Percentiles rank a stretch among this genome's conserved stretches.
Evolutionary conservation across 1,140 invertebrate genomes (phyloP).

Genomic region (Cotesia vestalis): DNA sequence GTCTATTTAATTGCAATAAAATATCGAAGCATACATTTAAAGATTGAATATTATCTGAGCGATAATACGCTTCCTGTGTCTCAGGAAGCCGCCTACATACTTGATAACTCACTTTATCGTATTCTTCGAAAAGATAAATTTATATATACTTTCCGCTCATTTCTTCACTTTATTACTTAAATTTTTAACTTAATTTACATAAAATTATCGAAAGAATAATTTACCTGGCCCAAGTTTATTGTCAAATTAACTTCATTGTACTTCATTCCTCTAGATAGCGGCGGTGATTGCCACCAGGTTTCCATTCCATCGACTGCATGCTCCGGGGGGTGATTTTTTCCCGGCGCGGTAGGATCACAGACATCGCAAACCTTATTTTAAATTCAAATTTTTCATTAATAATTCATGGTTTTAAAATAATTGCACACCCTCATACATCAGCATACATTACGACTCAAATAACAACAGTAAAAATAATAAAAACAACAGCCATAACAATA

Average conservation of each 20-base stretch:
- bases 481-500: no score
- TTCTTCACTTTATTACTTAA: constrained; percentile 8
- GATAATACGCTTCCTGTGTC: constrained; percentile 29
- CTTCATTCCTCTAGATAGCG: constrained; percentile 94
- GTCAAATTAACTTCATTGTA: constrained; percentile 98
- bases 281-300: constrained; percentile 97
- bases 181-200: no score
- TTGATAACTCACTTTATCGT: constrained; percentile 40
- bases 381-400: neutral
- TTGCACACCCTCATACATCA: neutral
- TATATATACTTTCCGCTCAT: neutral
- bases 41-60: constrained; percentile 17
- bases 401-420: constrained; percentile 24
- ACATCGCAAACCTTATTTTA: constrained; percentile 86
- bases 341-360: constrained; percentile 80
- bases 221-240: constrained; percentile 95
- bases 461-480: constrained; percentile 5
- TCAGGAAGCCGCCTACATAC: constrained; percentile 50
- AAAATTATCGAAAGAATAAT: constrained; percentile 31
- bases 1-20: no score
- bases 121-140: constrained; percentile 22
- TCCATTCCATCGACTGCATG: constrained; percentile 95
- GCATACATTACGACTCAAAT: constrained; percentile 12
- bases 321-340: constrained; percentile 85
- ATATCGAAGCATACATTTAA: neutral